These are phyloP conservation scores for Pseudonaja textilis DNA, from an alignment of 2,113 vertebrate species.

Conservation along the genomic window DNA sequence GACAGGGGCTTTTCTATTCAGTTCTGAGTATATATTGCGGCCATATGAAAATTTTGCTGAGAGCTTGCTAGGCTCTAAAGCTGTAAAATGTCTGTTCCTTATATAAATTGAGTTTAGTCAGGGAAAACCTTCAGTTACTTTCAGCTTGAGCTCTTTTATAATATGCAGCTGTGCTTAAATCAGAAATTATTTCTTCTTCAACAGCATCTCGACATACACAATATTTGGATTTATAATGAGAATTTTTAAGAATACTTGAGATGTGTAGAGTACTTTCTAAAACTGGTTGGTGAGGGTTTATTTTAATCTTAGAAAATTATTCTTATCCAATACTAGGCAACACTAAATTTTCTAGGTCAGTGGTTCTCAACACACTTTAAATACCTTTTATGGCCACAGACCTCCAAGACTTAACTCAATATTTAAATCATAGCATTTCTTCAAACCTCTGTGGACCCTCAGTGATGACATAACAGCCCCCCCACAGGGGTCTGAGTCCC, in stretches of 20 bases:
- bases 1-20: too few species aligned
- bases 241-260: not conserved
- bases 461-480: not conserved
- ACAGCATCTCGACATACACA: conserved; percentile 8
- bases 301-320: conserved; percentile 1
- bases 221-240: not conserved
- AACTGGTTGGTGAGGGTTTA: not conserved
- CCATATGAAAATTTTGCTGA: not conserved
- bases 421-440: not conserved
- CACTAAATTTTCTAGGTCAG: not conserved
- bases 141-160: conserved; percentile 11
- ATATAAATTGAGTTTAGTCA: conserved; percentile 17
- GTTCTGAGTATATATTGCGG: not conserved
- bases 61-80: not conserved
- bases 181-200: not conserved
- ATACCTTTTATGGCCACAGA: not conserved
- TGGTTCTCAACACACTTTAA: not conserved
- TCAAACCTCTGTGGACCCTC: not conserved
- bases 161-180: not conserved
- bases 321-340: not conserved
- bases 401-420: not conserved
- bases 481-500: not conserved
- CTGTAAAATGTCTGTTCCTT: conserved; percentile 27
- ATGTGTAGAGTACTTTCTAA: not conserved
- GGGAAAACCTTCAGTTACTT: conserved; percentile 19